phyloP scores from a whole-genome alignment of 2,113 vertebrate genomes.

The Leptobrachium ailaonicum region DNA sequence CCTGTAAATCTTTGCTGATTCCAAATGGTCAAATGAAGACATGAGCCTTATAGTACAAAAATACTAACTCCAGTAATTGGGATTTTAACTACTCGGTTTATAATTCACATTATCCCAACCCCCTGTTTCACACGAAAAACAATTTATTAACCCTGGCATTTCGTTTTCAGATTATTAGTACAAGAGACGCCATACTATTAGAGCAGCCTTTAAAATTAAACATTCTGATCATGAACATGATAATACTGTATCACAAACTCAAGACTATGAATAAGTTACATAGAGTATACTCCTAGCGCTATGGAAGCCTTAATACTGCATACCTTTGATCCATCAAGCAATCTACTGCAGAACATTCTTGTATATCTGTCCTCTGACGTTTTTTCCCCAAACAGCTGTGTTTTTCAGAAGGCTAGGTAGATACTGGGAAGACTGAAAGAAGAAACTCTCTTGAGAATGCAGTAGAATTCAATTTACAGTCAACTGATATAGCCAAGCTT shows the following conservation, averaged over 20 bases:
- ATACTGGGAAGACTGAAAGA: conserved; percentile 46
- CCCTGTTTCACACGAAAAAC: no score
- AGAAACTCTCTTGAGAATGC: conserved; percentile 49
- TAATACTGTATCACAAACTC: conserved; percentile 8
- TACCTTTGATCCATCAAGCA: conserved; percentile 33
- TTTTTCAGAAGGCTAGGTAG: conserved; percentile 42
- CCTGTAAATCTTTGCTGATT: no score
- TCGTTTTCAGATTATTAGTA: no score
- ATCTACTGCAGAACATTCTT: conserved; percentile 36
- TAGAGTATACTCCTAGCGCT: neutral
- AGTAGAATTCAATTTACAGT: conserved; percentile 50
- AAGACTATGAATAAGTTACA: conserved; percentile 14
- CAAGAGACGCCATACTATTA: no score
- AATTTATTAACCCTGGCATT: no score
- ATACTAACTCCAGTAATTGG: no score
- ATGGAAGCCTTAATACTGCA: neutral
- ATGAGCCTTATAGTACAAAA: no score
- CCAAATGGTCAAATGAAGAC: no score
- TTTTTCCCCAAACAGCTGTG: conserved; percentile 46
- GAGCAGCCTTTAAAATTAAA: no score
- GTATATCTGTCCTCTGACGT: conserved; percentile 26
- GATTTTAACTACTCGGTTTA: no score
- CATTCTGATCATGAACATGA: no score
- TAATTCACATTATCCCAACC: no score
- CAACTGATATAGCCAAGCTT: conserved; percentile 40